Evolutionary conservation across 2,797 vertebrate species (phyloP), one percentile per base, ranked within the genome.

Genomic region (Argya squamiceps): DNA sequence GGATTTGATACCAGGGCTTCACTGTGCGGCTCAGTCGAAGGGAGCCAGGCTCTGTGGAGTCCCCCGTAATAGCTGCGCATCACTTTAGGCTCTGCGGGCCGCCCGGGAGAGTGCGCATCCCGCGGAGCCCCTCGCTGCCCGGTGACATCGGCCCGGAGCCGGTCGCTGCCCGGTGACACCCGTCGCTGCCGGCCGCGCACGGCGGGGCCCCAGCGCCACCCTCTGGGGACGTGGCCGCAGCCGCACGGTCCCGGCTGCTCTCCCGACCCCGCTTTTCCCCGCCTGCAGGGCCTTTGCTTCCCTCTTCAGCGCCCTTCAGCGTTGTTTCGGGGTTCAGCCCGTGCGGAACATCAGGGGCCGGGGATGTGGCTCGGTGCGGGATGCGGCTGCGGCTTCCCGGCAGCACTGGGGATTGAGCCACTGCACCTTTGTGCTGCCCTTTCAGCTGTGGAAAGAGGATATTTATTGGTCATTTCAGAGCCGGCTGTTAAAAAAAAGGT

Each of bases 201-300:
- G 9, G 44, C 92, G 89, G 82, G 96, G 52, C 8, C 89, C 74
- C 94, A 95, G 92, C 95, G 44, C 97, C 97, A 67, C 88, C 96
- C 34, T 43, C 87, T 70, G 97, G 96, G 92, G 30, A 74, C 26
- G 24, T 17, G 8, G 30, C 37, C 22, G 49, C n/a, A 55, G 69
- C 63, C n/a, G 11, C 39, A 12, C 16, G 4, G 43, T 11, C 52
- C 63, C 29, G 29, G 49, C 50, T 3, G 76, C 70, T 6, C 5
- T 6, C 22, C 36, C 19, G 10, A 15, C 10, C 6, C 7, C 23
- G 10, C 23, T 23, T 9, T 21, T 14, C 8, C 14, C 8, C 10
- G 2, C 19, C 36, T 2, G 4, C 60, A 2, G 11, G 2, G 36
- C 17, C 6, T 34, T 13, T 1, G 10, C 22, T 37, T 7, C 44